Conservation (phyloP, 2,888 invertebrate species). For the Tinea pellionella region DNA sequence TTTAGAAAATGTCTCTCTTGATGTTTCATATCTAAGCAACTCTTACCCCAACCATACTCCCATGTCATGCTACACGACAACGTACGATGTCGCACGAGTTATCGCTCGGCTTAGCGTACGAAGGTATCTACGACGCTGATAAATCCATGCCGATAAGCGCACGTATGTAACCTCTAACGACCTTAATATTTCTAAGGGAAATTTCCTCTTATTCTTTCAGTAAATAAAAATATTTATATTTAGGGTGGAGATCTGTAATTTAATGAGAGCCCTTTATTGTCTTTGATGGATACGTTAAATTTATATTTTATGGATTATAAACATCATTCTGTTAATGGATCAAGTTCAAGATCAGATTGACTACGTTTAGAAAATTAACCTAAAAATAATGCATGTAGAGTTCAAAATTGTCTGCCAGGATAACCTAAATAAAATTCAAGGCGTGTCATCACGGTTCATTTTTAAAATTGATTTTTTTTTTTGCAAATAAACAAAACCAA, state of each 20-base stretch:
- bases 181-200: slow-evolving; percentile 16
- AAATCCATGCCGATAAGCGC: slow-evolving; percentile 27
- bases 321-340: too few relatives aligned
- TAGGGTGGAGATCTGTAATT: neutral
- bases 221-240: neutral
- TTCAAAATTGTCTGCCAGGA: too few relatives aligned
- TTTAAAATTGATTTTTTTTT: too few relatives aligned
- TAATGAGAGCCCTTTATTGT: slow-evolving; percentile 10
- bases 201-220: neutral
- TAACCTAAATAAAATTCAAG: too few relatives aligned
- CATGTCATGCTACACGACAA: slow-evolving; percentile 16
- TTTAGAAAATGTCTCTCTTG: neutral
- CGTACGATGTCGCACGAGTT: slow-evolving; percentile 17
- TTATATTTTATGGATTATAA: too few relatives aligned
- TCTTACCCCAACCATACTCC: neutral
- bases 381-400: too few relatives aligned
- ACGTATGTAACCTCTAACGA: slow-evolving; percentile 15
- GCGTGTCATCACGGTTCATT: too few relatives aligned
- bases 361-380: too few relatives aligned
- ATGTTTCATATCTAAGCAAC: neutral
- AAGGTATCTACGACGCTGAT: slow-evolving; percentile 25
- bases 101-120: slow-evolving; percentile 23
- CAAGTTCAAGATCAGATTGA: too few relatives aligned
- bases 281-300: neutral
- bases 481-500: too few relatives aligned